Conservation (phyloP, 2,888 invertebrate species). For the Lochmaea crataegi region DNA sequence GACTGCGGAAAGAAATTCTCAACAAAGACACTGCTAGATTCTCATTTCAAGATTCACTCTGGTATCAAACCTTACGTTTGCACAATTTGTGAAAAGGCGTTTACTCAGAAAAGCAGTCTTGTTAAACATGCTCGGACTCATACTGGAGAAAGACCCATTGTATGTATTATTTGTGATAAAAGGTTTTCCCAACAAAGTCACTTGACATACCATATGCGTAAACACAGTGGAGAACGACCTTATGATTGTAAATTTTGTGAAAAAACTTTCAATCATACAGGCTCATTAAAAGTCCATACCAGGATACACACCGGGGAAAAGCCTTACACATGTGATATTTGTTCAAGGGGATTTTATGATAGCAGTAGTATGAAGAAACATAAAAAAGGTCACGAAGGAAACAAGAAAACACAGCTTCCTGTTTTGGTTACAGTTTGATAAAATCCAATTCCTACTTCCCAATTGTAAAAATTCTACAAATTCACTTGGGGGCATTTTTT, state of each 20-base stretch:
- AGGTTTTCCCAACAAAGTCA: slow-evolving; percentile 44
- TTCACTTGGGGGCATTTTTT: no score
- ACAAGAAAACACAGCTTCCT: not conserved
- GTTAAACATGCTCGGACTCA: slow-evolving; percentile 11
- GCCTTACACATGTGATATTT: slow-evolving; percentile 38
- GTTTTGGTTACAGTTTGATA: not conserved
- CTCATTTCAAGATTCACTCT: slow-evolving; percentile 41
- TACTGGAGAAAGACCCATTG: slow-evolving; percentile 40
- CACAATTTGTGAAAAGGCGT: slow-evolving; percentile 39
- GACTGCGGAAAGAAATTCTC: slow-evolving; percentile 40
- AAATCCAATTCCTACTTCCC: no score
- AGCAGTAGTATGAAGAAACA: slow-evolving; percentile 43
- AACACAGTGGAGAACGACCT: slow-evolving; percentile 39
- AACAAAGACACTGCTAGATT: slow-evolving; percentile 22
- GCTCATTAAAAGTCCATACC: slow-evolving; percentile 38
- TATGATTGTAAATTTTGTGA: slow-evolving; percentile 36
- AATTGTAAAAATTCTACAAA: no score
- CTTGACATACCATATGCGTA: slow-evolving; percentile 44
- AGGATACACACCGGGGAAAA: slow-evolving; percentile 42
- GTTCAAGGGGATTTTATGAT: slow-evolving; percentile 40
- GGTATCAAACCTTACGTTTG: slow-evolving; percentile 41
- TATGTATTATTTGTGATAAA: slow-evolving; percentile 42
- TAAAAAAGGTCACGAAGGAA: slow-evolving; percentile 31
- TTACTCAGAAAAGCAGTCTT: slow-evolving; percentile 35
- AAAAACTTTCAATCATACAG: slow-evolving; percentile 37